Conservation (phyloP, 64 coral and sea anemone species). For the Cladopsammia gracilis region DNA sequence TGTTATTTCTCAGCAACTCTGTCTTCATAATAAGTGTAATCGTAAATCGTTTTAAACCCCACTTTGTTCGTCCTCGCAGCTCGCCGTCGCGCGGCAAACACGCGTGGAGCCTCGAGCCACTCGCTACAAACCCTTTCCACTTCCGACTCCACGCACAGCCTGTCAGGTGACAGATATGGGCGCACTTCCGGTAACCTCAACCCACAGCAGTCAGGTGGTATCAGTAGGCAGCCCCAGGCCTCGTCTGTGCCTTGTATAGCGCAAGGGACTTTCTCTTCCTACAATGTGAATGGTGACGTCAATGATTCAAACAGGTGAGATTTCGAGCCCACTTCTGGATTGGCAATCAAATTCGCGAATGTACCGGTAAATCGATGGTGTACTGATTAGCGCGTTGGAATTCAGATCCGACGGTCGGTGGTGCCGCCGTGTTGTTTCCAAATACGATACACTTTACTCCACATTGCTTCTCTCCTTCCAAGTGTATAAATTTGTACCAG, state of each 20-base stretch:
- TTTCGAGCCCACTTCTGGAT: too few species aligned
- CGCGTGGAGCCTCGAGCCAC: constrained; percentile 72
- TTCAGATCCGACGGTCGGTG: too few species aligned
- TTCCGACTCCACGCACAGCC: constrained; percentile 42
- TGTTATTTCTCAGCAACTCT: too few species aligned
- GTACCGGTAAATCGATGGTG: too few species aligned
- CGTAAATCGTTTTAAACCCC: too few species aligned
- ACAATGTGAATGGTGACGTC: constrained; percentile 31
- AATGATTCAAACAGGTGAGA: constrained; percentile 22
- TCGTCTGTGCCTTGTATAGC: constrained; percentile 79
- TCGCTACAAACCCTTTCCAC: constrained; percentile 69
- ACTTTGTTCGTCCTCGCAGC: neutral
- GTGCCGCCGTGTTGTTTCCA: too few species aligned
- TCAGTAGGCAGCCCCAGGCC: constrained; percentile 56
- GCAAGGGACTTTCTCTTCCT: constrained; percentile 37
- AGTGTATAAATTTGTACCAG: too few species aligned
- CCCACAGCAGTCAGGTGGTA: constrained; percentile 31
- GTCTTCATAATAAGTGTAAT: neutral
- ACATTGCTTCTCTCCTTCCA: too few species aligned
- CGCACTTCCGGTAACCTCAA: constrained; percentile 52
- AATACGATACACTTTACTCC: too few species aligned
- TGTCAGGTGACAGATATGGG: constrained; percentile 57
- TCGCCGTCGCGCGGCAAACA: constrained; percentile 55
- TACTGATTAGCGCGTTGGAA: too few species aligned
- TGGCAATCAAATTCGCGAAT: too few species aligned